Evolutionary conservation across 2,113 vertebrate species (phyloP).

Genomic region (Calidris pugnax): DNA sequence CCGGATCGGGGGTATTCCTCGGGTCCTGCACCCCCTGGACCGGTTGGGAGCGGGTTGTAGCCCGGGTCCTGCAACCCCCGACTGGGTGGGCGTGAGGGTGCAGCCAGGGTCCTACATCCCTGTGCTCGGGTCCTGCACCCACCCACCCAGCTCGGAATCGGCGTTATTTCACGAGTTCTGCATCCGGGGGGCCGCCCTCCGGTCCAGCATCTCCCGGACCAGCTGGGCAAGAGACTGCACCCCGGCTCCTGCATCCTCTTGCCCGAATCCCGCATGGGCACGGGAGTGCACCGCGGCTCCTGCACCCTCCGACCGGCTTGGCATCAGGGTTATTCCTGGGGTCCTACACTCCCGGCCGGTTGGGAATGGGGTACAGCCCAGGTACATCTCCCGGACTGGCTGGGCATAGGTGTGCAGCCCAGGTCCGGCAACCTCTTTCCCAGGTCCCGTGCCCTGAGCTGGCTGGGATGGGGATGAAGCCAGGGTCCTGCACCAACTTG

Average conservation of each 20-base stretch:
- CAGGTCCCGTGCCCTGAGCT: neutral
- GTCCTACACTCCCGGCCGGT: neutral
- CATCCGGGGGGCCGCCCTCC: neutral
- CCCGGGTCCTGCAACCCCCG: neutral
- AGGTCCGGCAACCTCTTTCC: neutral
- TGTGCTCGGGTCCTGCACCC: neutral
- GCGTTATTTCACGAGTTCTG: neutral
- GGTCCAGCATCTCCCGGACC: neutral
- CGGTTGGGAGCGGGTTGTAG: neutral
- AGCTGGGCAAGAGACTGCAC: neutral
- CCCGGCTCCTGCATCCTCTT: neutral
- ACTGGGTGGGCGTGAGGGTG: too few species aligned
- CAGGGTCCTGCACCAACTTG: neutral
- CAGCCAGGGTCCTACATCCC: too few species aligned
- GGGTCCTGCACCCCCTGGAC: neutral
- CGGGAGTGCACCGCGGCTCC: neutral
- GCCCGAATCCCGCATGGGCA: fast-evolving
- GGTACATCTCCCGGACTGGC: neutral
- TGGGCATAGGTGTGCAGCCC: neutral
- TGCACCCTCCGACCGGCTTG: neutral
- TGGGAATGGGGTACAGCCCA: neutral
- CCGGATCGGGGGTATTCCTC: neutral
- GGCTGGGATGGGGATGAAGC: neutral
- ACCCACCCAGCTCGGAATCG: neutral
- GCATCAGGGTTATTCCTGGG: neutral